Percentiles rank a stretch among this genome's conserved stretches.
These are phyloP conservation scores for Rousettus leschenaultii DNA, from an alignment of 2,113 vertebrate genomes.

Conservation along the genomic window DNA sequence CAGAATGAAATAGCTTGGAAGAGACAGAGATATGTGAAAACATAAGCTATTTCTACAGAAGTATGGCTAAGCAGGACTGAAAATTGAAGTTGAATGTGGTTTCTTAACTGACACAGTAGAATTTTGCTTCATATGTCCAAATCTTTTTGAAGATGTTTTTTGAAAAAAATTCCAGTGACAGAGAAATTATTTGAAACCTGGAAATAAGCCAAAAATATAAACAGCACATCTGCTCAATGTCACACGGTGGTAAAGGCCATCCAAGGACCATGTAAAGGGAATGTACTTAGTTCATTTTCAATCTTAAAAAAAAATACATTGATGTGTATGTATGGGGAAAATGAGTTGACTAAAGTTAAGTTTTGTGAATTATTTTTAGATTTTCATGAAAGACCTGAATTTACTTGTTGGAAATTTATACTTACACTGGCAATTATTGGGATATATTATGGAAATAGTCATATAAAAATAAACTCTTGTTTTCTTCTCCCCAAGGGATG, in stretches of 20 bases:
- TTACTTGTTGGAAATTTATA: neutral
- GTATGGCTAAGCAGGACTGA: neutral
- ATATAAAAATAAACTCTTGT: neutral
- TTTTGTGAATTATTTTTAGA: neutral
- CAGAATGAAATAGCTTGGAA: conserved; percentile 53
- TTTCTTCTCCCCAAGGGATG: neutral
- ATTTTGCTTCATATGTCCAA: neutral
- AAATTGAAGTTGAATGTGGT: conserved; percentile 41
- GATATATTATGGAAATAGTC: neutral
- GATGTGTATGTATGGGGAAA: neutral
- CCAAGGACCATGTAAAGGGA: neutral
- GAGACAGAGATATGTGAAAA: conserved; percentile 13
- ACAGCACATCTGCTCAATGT: neutral
- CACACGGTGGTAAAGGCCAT: neutral
- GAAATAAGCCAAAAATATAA: conserved; percentile 5
- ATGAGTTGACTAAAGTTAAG: neutral
- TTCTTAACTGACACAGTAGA: conserved; percentile 3
- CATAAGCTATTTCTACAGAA: conserved; percentile 33
- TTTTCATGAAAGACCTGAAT: conserved; percentile 14
- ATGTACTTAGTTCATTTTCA: conserved; percentile 9
- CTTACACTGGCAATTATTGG: neutral
- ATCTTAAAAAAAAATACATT: neutral
- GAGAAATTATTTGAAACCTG: conserved; percentile 22
- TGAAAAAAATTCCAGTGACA: neutral
- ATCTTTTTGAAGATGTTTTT: conserved; percentile 23